Percentiles rank a stretch among this genome's conserved stretches.
Conservation (phyloP, 2,797 vertebrate species). For the Alauda arvensis region DNA sequence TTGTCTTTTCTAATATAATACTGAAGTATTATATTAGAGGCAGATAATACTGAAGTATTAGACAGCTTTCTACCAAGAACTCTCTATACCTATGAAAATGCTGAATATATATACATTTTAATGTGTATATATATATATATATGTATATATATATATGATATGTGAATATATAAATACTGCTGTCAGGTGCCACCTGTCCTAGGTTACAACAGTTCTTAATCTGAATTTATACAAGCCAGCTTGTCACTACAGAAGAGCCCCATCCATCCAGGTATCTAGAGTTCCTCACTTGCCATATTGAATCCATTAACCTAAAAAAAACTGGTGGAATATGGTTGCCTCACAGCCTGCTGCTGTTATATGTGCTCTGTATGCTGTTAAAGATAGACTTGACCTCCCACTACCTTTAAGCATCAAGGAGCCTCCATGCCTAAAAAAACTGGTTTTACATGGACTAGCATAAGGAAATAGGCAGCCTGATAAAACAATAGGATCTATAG, state of each 20-base stretch:
- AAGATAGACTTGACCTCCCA: background rate
- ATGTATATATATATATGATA: background rate
- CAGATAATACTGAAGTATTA: background rate
- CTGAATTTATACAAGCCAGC: background rate
- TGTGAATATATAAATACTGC: background rate
- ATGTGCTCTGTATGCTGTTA: background rate
- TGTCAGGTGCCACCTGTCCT: background rate
- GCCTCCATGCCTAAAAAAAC: background rate
- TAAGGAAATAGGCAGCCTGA: background rate
- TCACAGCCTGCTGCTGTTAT: background rate
- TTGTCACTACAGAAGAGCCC: background rate
- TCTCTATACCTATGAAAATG: background rate
- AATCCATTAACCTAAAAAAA: background rate
- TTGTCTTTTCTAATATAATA: background rate
- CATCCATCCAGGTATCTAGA: background rate
- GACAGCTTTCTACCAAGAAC: background rate
- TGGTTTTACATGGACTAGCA: background rate
- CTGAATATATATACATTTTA: background rate
- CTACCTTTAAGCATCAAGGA: background rate
- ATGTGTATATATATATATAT: background rate
- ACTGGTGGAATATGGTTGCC: background rate
- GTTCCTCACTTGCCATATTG: background rate
- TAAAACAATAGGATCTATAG: background rate
- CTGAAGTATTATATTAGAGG: background rate
- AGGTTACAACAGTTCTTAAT: background rate